Conservation (phyloP, 1,140 invertebrate genomes). For the Cherax quadricarinatus region DNA sequence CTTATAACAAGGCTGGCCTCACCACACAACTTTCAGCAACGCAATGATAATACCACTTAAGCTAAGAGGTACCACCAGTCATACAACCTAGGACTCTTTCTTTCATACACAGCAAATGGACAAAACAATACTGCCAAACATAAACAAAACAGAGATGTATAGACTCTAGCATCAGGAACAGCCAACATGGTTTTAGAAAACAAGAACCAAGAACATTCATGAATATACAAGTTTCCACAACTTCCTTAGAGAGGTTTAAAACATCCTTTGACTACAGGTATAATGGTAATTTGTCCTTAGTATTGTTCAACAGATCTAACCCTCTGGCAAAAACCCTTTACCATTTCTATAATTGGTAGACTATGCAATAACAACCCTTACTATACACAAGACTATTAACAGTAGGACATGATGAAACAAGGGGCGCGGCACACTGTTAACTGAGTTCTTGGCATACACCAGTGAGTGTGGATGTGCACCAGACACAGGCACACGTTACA, state of each 20-base stretch:
- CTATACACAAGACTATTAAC: slow-evolving; percentile 74
- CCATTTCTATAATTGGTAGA: slow-evolving; percentile 74
- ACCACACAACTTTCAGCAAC: slow-evolving; percentile 68
- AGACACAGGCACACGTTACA: slow-evolving; percentile 44
- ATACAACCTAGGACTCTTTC: slow-evolving; percentile 68
- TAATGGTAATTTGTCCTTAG: slow-evolving; percentile 73
- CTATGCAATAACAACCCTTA: slow-evolving; percentile 74
- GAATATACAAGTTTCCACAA: slow-evolving; percentile 74
- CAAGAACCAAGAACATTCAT: slow-evolving; percentile 74
- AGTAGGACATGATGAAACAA: slow-evolving; percentile 74
- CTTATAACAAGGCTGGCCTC: slow-evolving; percentile 62
- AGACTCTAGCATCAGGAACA: slow-evolving; percentile 73
- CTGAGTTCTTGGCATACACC: slow-evolving; percentile 71
- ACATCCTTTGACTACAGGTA: slow-evolving; percentile 73
- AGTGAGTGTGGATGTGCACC: slow-evolving; percentile 66
- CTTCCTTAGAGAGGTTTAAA: slow-evolving; percentile 72
- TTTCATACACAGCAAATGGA: slow-evolving; percentile 72
- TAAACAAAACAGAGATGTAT: slow-evolving; percentile 73
- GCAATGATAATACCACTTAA: slow-evolving; percentile 70
- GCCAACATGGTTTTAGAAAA: slow-evolving; percentile 74
- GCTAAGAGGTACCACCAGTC: slow-evolving; percentile 69
- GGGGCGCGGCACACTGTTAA: slow-evolving; percentile 72
- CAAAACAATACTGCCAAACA: slow-evolving; percentile 74
- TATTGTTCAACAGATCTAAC: slow-evolving; percentile 74
- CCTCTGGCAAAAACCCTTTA: slow-evolving; percentile 74